Conservation (phyloP, 2,888 invertebrate genomes). For the Rhodophaea formosa region DNA sequence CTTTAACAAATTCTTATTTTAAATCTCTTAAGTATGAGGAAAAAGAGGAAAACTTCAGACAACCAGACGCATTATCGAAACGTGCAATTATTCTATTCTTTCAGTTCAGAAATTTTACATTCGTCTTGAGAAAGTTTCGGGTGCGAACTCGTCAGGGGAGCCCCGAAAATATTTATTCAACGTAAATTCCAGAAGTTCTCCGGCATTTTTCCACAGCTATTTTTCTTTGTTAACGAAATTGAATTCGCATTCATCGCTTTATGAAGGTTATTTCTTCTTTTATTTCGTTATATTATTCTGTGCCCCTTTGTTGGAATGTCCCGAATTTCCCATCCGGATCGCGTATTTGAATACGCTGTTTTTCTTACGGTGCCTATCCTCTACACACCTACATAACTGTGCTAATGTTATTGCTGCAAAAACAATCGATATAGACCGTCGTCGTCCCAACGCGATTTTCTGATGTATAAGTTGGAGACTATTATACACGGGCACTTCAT, state of each 20-base stretch:
- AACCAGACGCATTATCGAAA: constrained; percentile 17
- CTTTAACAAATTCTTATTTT: neutral
- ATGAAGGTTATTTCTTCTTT: constrained; percentile 51
- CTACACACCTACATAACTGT: neutral
- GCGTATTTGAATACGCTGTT: constrained; percentile 19
- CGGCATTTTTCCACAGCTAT: constrained; percentile 42
- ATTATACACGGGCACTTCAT: no score
- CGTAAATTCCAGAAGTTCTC: constrained; percentile 31
- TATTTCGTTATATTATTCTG: constrained; percentile 45
- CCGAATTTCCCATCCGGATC: constrained; percentile 14
- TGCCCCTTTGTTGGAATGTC: constrained; percentile 24
- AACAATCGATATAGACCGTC: no score
- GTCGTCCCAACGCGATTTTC: no score
- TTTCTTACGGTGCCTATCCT: neutral
- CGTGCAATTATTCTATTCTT: constrained; percentile 22
- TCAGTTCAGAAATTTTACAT: constrained; percentile 24
- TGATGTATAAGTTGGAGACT: no score
- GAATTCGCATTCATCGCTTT: constrained; percentile 64
- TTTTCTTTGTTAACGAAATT: constrained; percentile 69
- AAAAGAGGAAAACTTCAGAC: neutral
- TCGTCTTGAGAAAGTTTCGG: constrained; percentile 21
- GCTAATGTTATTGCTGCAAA: neutral
- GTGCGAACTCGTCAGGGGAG: constrained; percentile 22
- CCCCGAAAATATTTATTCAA: constrained; percentile 45
- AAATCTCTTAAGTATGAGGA: neutral